Evolutionary conservation across 2,888 invertebrate genomes (phyloP).

Genomic region (Tillus elongatus): DNA sequence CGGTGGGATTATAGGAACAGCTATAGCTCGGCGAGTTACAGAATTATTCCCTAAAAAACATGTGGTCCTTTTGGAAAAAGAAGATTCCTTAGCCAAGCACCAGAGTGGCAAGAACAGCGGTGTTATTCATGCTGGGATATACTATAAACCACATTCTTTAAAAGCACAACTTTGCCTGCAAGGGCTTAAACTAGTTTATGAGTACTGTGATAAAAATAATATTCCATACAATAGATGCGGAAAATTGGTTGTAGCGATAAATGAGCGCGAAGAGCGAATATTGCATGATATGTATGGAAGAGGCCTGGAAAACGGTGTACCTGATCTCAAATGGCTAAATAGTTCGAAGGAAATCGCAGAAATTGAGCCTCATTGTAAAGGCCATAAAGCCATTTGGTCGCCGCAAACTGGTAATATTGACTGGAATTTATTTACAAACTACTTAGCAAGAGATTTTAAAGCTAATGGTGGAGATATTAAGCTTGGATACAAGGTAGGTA

Average conservation of each 20-base stretch:
- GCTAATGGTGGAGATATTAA: conserved; percentile 62
- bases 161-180: conserved; percentile 88
- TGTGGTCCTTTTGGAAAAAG: conserved; percentile 84
- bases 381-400: conserved; percentile 61
- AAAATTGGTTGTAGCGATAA: conserved; percentile 81
- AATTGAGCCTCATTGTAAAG: conserved; percentile 41
- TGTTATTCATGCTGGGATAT: conserved; percentile 88
- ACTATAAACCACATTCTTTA: conserved; percentile 64
- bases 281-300: conserved; percentile 54
- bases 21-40: conserved; percentile 81
- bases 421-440: conserved; percentile 70
- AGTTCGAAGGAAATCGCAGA: conserved; percentile 27
- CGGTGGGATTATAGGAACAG: conserved; percentile 89
- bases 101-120: conserved; percentile 95
- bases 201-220: conserved; percentile 70
- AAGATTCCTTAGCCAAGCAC: conserved; percentile 67
- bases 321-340: conserved; percentile 51
- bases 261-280: conserved; percentile 55
- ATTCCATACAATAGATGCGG: conserved; percentile 86
- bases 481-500: conserved; percentile 62
- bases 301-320: conserved; percentile 55
- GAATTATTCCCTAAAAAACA: conserved; percentile 63
- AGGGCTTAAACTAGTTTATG: conserved; percentile 66
- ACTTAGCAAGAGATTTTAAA: conserved; percentile 71
- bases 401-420: conserved; percentile 82